Conservation (phyloP, 2,888 invertebrate species). For the Miltochrista miniata region DNA sequence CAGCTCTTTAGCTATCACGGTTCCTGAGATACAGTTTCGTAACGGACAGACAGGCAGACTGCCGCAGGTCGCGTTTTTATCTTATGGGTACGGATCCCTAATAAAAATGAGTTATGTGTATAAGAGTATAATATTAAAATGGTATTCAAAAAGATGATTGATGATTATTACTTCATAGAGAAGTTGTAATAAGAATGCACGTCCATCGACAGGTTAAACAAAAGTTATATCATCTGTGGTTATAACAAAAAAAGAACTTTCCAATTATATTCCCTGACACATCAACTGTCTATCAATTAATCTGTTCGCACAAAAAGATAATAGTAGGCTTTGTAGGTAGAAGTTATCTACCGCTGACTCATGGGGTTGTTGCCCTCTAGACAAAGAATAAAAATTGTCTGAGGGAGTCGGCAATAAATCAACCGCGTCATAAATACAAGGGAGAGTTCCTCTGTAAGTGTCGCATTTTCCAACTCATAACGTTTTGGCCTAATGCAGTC, state of each 20-base stretch:
- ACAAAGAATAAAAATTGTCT: constrained; percentile 56
- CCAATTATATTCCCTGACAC: constrained; percentile 22
- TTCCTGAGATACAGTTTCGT: no score
- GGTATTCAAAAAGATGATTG: no score
- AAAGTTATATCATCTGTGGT: not conserved
- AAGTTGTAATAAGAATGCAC: no score
- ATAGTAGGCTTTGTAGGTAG: constrained; percentile 16
- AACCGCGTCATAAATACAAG: constrained; percentile 56
- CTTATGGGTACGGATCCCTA: no score
- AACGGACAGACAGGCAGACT: no score
- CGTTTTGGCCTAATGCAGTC: constrained; percentile 46
- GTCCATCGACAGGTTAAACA: no score
- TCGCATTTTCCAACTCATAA: constrained; percentile 61
- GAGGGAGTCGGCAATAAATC: constrained; percentile 52
- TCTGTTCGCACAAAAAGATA: constrained; percentile 22
- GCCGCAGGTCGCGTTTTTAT: no score
- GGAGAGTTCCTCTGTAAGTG: constrained; percentile 52
- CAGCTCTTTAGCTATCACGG: no score
- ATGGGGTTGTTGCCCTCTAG: constrained; percentile 44
- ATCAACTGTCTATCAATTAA: constrained; percentile 24
- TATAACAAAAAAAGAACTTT: not conserved
- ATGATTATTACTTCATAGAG: no score
- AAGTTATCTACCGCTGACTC: constrained; percentile 43
- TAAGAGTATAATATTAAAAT: no score
- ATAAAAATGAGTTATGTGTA: no score